Evolutionary conservation across 2,797 vertebrate species (phyloP).

Genomic region (Centroberyx gerrardi): DNA sequence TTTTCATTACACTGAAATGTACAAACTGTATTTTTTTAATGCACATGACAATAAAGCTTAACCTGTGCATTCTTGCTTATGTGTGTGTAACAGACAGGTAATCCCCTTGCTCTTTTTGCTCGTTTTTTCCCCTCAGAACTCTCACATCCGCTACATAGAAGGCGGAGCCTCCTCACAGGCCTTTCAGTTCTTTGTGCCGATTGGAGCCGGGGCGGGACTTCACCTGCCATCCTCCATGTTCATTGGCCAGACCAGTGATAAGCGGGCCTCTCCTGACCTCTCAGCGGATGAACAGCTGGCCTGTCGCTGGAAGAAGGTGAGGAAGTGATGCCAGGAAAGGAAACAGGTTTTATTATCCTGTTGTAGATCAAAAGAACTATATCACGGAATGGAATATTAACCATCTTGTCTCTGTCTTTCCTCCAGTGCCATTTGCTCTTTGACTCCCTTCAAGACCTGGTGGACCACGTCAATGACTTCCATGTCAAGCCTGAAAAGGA

Average conservation of each 20-base stretch:
- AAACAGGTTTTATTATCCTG: not conserved
- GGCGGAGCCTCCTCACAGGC: conserved; percentile 86
- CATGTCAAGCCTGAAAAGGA: conserved; percentile 98
- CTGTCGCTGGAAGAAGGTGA: conserved; percentile 95
- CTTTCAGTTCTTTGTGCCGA: conserved; percentile 95
- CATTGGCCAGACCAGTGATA: conserved; percentile 89
- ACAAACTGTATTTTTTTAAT: not conserved
- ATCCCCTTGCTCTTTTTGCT: not conserved
- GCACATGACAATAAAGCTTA: conserved; percentile 7
- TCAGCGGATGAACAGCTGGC: conserved; percentile 93
- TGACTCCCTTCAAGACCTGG: conserved; percentile 95
- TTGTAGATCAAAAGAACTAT: not conserved
- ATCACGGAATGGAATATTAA: not conserved
- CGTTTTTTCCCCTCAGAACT: conserved; percentile 81
- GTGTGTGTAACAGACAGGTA: not conserved
- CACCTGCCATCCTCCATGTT: conserved; percentile 93
- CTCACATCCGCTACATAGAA: conserved; percentile 87
- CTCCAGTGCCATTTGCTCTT: conserved; percentile 96
- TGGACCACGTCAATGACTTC: conserved; percentile 97
- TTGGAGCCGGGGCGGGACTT: conserved; percentile 88
- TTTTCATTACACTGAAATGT: not conserved
- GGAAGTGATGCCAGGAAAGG: not conserved
- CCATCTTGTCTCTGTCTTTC: not conserved
- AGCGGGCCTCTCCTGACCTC: conserved; percentile 90
- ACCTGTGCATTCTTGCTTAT: not conserved